phyloP scores from a whole-genome alignment of 2,888 invertebrate genomes.

The Luperina testacea region DNA sequence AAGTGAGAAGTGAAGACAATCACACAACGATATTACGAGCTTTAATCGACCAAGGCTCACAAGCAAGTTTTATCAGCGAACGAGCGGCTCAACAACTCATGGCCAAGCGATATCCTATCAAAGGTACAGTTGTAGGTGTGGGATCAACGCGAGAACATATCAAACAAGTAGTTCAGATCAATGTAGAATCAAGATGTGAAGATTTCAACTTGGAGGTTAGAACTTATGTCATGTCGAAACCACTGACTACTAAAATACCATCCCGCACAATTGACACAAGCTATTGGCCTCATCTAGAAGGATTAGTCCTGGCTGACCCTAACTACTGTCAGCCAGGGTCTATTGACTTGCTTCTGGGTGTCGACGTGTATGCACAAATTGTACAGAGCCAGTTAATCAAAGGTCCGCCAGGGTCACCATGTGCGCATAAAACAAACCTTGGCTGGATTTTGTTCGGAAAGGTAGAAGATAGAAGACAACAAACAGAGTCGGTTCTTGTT shows the following conservation, averaged over 20 bases:
- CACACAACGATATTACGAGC: slow-evolving; percentile 12
- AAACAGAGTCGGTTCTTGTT: slow-evolving; percentile 34
- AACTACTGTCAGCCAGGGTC: slow-evolving; percentile 10
- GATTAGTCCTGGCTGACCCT: slow-evolving; percentile 4
- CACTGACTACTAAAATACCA: slow-evolving; percentile 27
- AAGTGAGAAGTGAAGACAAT: slow-evolving; percentile 20
- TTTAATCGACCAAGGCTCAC: slow-evolving; percentile 26
- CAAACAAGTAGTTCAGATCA: slow-evolving; percentile 16
- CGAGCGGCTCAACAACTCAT: background rate
- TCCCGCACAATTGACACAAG: slow-evolving; percentile 10
- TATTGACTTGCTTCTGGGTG: slow-evolving; percentile 21
- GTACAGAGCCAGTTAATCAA: too few relatives aligned
- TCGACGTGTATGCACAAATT: slow-evolving; percentile 19
- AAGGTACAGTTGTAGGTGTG: slow-evolving; percentile 8
- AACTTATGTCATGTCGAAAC: slow-evolving; percentile 13
- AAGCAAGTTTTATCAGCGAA: slow-evolving; percentile 17
- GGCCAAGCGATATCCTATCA: slow-evolving; percentile 4
- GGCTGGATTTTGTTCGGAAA: slow-evolving; percentile 5
- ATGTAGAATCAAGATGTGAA: slow-evolving; percentile 12
- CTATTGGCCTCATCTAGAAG: slow-evolving; percentile 8
- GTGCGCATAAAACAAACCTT: slow-evolving; percentile 17
- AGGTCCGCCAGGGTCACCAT: too few relatives aligned
- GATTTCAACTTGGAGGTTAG: slow-evolving; percentile 12
- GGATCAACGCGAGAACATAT: slow-evolving; percentile 11
- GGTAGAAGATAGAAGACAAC: slow-evolving; percentile 43